Base-by-base conservation (phyloP, 1,140 invertebrate genomes). In the Nebria ingens region DNA sequence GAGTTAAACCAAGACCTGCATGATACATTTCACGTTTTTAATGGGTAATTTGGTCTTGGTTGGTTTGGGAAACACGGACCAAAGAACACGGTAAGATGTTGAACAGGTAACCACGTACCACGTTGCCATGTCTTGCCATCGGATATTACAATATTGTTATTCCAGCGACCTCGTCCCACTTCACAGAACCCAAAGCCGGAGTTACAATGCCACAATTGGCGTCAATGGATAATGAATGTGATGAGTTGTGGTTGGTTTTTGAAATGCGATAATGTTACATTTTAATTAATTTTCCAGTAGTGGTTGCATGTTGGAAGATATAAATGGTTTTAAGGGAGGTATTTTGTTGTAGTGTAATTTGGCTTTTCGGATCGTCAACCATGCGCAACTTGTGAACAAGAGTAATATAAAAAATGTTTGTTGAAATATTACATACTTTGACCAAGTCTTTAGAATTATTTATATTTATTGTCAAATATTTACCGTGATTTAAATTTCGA, bases 81-180 rank as follows among this genome's bases (percentile, higher is more conserved):
- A 34, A n/a, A 34, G 25, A 34, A n/a, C 25, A 34, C n/a, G n/a
- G 25, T n/a, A 34, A 34, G 25, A 34, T 34, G n/a, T n/a, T n/a
- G 25, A 34, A n/a, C n/a, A 34, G 25, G 6, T 6, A 6, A n/a
- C 25, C 9, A 3, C 40, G 15, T 17, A 45, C 40, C 40, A 17
- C 40, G 54, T 55, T 55, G 54, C 54, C 54, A 49, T 23, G 13
- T 55, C 40, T 4, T 11, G 13, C 19, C 17, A 17, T 45, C 9
- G 40, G 40, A 45, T 45, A 45, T 45, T 45, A 38, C 19, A 52
- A 49, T 42, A 40, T 23, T 61, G 54, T 61, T 59, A 61, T 61
- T 57, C 6, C 58, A 57, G 53, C 56, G 63, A 60, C 63, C 63
- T 65, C 62, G 63, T 65, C 63, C 63, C 63, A 65, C 63, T 65